These are phyloP conservation scores for Piezodorus guildinii DNA, from an alignment of 1,140 invertebrate genomes.

Conservation along the genomic window DNA sequence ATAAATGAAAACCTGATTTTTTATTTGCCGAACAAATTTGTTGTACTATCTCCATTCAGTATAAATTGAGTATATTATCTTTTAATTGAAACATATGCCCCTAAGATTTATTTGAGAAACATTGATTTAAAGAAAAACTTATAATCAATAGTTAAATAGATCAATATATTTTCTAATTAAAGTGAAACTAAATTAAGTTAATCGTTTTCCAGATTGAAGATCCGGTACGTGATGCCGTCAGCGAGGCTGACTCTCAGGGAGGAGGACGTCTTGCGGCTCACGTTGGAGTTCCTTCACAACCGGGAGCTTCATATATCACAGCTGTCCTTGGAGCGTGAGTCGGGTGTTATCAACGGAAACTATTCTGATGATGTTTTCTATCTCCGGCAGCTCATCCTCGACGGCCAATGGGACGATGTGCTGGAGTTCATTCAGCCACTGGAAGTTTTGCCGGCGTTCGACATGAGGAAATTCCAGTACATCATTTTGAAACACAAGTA, in stretches of 20 bases:
- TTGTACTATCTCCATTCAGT: too few relatives aligned
- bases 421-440: conserved; percentile 92
- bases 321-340: conserved; percentile 85
- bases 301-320: conserved; percentile 81
- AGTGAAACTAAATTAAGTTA: too few relatives aligned
- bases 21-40: too few relatives aligned
- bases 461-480: conserved; percentile 71
- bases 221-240: conserved; percentile 62
- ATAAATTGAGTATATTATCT: too few relatives aligned
- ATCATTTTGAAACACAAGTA: conserved; percentile 85
- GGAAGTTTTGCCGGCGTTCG: conserved; percentile 65
- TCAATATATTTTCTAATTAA: too few relatives aligned
- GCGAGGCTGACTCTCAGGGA: conserved; percentile 73
- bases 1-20: too few relatives aligned
- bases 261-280: conserved; percentile 80
- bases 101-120: too few relatives aligned
- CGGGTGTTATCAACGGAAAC: conserved; percentile 87
- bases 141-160: too few relatives aligned
- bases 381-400: conserved; percentile 83
- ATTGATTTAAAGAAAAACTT: too few relatives aligned
- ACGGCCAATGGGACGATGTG: conserved; percentile 97
- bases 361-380: conserved; percentile 87
- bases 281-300: conserved; percentile 85
- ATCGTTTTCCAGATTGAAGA: conserved; percentile 41
- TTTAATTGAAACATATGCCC: too few relatives aligned